Percentiles rank a stretch among this genome's conserved stretches.
Conservation (phyloP, 2,888 invertebrate species). For the Panopea generosa region DNA sequence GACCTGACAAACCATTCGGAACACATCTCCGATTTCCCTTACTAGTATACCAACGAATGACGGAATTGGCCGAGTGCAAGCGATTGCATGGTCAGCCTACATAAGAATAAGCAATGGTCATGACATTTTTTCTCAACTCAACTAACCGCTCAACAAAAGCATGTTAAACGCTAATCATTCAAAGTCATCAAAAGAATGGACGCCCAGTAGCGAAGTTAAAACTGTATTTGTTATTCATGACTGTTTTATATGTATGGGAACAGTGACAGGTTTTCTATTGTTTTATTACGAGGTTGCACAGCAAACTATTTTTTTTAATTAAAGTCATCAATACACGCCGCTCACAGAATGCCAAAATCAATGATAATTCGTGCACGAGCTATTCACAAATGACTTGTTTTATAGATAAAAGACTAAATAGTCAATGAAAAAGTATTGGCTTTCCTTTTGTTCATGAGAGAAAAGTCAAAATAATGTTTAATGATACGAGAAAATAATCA, state of each 20-base stretch:
- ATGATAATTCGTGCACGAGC: background rate
- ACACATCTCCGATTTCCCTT: no score
- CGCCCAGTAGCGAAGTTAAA: background rate
- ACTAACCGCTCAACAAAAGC: no score
- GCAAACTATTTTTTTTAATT: background rate
- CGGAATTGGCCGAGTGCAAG: no score
- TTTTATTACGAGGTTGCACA: background rate
- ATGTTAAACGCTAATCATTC: constrained; percentile 1
- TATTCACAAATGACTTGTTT: background rate
- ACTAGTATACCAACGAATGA: no score
- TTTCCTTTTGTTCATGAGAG: background rate
- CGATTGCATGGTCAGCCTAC: no score
- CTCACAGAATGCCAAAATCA: background rate
- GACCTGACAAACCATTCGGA: no score
- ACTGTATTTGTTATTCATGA: constrained; percentile 38
- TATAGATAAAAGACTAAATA: background rate
- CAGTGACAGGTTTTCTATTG: constrained; percentile 31
- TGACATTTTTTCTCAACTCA: no score
- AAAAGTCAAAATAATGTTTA: constrained; percentile 4
- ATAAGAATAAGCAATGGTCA: no score
- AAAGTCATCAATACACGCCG: background rate
- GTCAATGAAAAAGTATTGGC: background rate
- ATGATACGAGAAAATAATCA: constrained; percentile 12
- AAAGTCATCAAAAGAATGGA: constrained; percentile 5
- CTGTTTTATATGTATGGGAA: constrained; percentile 45